These are phyloP conservation scores for Meiosimyza platycephala DNA, from an alignment of 2,888 invertebrate genomes.

Conservation along the genomic window DNA sequence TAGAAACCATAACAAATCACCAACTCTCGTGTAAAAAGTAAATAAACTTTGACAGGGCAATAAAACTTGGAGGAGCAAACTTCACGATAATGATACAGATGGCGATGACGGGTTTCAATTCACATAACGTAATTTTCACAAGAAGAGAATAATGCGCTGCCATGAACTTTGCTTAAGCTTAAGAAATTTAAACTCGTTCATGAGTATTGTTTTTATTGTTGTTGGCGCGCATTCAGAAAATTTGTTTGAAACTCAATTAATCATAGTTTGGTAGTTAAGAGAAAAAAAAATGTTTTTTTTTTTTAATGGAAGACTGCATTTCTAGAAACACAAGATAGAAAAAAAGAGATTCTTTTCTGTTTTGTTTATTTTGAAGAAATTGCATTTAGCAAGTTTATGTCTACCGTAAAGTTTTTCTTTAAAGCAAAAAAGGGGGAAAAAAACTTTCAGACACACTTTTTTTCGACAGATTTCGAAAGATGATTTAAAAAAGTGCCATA, in stretches of 20 bases:
- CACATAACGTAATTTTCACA: conserved; percentile 12
- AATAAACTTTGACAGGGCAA: background rate
- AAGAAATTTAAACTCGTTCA: background rate
- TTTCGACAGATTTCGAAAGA: no score
- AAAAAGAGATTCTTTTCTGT: no score
- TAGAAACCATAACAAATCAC: no score
- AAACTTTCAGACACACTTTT: no score
- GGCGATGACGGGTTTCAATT: no score
- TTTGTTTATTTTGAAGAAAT: no score
- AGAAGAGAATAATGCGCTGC: conserved; percentile 3
- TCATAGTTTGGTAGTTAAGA: background rate
- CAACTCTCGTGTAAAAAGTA: no score
- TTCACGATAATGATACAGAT: background rate
- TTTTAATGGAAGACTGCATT: background rate
- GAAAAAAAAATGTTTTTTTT: background rate
- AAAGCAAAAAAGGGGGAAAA: no score
- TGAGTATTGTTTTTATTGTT: background rate
- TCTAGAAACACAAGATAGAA: no score
- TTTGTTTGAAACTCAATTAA: background rate
- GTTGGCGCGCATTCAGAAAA: background rate
- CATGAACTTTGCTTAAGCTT: background rate
- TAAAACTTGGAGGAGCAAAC: background rate
- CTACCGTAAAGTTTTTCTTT: no score
- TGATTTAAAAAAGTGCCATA: no score
- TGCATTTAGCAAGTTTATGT: no score